Percentiles rank a stretch among this genome's conserved stretches.
These are phyloP conservation scores for Diloba caeruleocephala DNA, from an alignment of 2,888 invertebrate species.

Conservation along the genomic window DNA sequence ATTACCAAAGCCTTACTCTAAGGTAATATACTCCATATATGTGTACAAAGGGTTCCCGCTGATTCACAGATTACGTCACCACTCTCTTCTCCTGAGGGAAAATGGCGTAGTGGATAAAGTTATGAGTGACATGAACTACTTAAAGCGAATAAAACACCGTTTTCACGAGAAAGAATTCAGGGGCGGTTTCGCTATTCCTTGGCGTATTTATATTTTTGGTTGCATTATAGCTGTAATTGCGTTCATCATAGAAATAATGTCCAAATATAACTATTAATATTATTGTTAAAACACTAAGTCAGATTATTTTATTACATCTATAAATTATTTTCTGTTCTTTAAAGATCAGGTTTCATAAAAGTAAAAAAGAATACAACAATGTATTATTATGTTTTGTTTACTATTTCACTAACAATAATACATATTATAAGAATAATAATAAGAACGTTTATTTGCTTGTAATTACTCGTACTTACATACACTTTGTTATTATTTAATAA, in stretches of 20 bases:
- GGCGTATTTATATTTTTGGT: slow-evolving; percentile 40
- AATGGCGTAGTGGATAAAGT: slow-evolving; percentile 39
- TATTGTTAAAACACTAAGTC: too few relatives aligned
- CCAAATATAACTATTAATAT: not conserved
- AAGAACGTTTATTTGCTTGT: too few relatives aligned
- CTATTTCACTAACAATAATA: too few relatives aligned
- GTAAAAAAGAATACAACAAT: too few relatives aligned
- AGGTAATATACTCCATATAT: slow-evolving; percentile 17
- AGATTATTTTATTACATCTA: too few relatives aligned
- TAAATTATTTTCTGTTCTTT: too few relatives aligned
- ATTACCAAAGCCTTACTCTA: slow-evolving; percentile 32
- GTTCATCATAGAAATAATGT: slow-evolving; percentile 38
- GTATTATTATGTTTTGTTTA: too few relatives aligned
- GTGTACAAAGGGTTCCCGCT: slow-evolving; percentile 51
- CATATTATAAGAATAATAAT: too few relatives aligned
- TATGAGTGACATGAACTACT: slow-evolving; percentile 27
- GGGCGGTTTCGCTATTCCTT: slow-evolving; percentile 41
- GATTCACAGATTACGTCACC: slow-evolving; percentile 12
- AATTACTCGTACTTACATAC: too few relatives aligned
- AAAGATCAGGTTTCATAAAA: too few relatives aligned
- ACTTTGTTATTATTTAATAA: too few relatives aligned
- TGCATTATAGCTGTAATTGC: slow-evolving; percentile 23
- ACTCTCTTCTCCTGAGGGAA: slow-evolving; percentile 33
- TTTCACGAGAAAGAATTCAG: slow-evolving; percentile 30
- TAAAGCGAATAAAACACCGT: slow-evolving; percentile 22